Conservation (phyloP, 2,113 vertebrate species). For the Passer domesticus region DNA sequence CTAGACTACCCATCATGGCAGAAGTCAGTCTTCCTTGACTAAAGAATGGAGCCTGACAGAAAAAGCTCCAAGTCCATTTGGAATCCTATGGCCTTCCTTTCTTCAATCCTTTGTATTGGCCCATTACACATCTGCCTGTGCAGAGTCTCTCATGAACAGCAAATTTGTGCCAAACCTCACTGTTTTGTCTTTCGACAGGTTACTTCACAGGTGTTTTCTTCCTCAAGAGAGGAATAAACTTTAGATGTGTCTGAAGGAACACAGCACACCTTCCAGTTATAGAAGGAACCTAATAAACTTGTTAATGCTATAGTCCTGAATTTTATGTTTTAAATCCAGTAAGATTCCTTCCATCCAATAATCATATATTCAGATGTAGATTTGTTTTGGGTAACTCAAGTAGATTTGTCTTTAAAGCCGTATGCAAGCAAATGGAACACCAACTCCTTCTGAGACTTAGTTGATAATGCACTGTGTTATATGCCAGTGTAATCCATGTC, state of each 20-base stretch:
- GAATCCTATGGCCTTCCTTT: background rate
- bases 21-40: background rate
- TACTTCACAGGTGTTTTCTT: background rate
- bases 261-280: fast-evolving
- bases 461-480: too few species aligned
- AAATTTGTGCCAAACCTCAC: background rate
- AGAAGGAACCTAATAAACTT: background rate
- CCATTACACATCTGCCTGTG: fast-evolving
- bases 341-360: background rate
- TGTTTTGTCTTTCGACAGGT: fast-evolving
- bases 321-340: background rate
- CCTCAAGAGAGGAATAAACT: background rate
- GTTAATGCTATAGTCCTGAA: background rate
- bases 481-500: background rate
- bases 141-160: background rate
- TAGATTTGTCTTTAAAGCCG: background rate
- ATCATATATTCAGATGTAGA: background rate
- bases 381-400: background rate
- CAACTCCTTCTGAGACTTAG: background rate
- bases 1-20: background rate
- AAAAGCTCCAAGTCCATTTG: background rate
- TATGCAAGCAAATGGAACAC: background rate
- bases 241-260: background rate
- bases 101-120: background rate
- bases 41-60: background rate